Evolutionary conservation across 2,797 vertebrate genomes (phyloP).

Genomic region (Mus caroli): DNA sequence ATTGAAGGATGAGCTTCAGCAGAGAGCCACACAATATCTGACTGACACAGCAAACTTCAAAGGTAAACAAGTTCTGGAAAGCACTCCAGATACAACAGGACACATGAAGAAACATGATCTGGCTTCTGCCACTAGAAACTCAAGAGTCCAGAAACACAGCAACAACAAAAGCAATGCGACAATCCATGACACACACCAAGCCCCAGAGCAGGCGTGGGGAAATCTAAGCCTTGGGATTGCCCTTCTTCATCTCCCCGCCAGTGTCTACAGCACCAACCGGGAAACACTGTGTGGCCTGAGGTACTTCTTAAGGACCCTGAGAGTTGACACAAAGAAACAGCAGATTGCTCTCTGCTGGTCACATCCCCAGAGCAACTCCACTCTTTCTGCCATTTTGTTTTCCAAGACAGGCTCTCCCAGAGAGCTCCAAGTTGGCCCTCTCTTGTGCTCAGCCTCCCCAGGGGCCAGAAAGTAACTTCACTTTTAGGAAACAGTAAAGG

Average conservation of each 20-base stretch:
- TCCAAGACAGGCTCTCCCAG: background rate
- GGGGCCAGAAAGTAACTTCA: background rate
- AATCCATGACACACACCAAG: background rate
- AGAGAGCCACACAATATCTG: background rate
- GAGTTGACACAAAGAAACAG: background rate
- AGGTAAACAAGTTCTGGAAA: constrained; percentile 38
- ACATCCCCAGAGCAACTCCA: background rate
- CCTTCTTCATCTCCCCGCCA: constrained; percentile 7
- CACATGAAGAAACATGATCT: background rate
- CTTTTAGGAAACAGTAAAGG: constrained; percentile 5
- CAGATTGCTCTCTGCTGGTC: background rate
- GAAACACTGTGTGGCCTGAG: background rate
- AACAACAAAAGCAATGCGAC: background rate
- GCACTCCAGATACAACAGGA: background rate
- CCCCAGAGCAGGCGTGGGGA: background rate
- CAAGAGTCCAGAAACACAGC: background rate
- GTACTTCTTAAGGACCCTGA: background rate
- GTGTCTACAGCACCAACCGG: background rate
- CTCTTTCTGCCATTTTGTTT: background rate
- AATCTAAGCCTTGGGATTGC: background rate
- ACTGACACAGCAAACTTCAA: background rate
- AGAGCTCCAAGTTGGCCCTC: background rate
- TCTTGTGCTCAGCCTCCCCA: background rate
- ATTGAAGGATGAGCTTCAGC: background rate
- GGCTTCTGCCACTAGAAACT: background rate